Conservation (phyloP, 2,888 invertebrate genomes). For the Mycalesis mineus region DNA sequence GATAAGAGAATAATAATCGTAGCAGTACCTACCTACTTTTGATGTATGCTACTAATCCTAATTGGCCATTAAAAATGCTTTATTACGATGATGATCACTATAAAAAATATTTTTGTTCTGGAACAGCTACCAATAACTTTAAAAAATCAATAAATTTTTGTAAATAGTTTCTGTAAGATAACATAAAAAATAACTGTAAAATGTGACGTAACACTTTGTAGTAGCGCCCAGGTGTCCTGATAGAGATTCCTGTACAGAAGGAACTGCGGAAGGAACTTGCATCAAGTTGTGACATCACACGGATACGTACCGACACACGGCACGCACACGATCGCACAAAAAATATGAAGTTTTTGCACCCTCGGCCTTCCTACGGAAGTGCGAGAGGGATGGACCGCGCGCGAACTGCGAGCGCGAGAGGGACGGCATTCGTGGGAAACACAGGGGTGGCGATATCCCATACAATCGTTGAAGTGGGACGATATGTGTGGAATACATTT, state of each 20-base stretch:
- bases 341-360: slow-evolving; percentile 63
- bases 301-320: slow-evolving; percentile 48
- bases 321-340: slow-evolving; percentile 65
- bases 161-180: no score
- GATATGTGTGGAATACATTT: slow-evolving; percentile 35
- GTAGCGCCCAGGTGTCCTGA: neutral
- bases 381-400: slow-evolving; percentile 37
- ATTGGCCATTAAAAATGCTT: no score
- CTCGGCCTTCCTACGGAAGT: slow-evolving; percentile 67
- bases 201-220: no score
- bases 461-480: slow-evolving; percentile 66
- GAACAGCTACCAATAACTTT: no score
- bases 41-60: no score
- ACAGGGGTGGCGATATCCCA: slow-evolving; percentile 74
- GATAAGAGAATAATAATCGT: no score
- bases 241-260: neutral
- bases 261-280: slow-evolving; percentile 10
- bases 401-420: slow-evolving; percentile 37
- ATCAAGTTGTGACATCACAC: slow-evolving; percentile 15
- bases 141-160: no score
- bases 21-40: no score
- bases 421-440: slow-evolving; percentile 68
- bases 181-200: no score
- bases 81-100: no score
- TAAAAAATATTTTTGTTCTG: no score